Base-by-base conservation (phyloP, 2,113 vertebrate genomes). In the Oryzias celebensis region DNA sequence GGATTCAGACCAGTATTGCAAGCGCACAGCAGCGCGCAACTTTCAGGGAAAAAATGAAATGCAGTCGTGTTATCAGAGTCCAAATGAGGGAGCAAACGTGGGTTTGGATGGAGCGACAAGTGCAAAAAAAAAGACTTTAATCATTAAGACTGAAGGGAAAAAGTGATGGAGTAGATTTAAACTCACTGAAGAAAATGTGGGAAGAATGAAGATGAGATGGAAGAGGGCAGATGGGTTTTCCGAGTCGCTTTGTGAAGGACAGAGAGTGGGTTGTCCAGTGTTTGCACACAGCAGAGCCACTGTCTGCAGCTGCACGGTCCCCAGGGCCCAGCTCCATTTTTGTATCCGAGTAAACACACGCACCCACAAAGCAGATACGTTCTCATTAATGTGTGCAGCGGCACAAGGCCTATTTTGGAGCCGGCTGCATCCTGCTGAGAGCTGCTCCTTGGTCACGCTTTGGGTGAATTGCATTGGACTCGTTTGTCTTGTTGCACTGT, bases 241-340 rank as follows among this genome's bases (percentile, higher is more conserved):
- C 71, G 52, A 67, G 65, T 65, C 24, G 45, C 59, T 60, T 69
- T 48, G 68, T 26, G 53, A 62, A 26, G 62, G 62, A 84, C 68
- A 87, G 87, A 82, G 72, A 59, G 62, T 8, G 60, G 63, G 75
- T 84, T 86, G 87, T 89, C 73, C 60, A 54, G 48, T 16, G 48
- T 75, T 53, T 24, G 62, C 64, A 71, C 65, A 85, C 83, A 88
- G 87, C 75, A 52, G 62, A 63, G 83, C 57, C 73, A 65, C 83
- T 91, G 84, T 91, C 61, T 78, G 86, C 86, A 86, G 87, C 81
- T 88, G 85, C 80, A 73, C 55, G 66, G 69, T 44, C 69, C 69
- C 63, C 45, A 65, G 73, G 70, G 72, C 6, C 36, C 65, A 75
- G 78, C 77, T 78, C 75, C 67, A 48, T 68, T 68, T 62, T 54